phyloP scores from a whole-genome alignment of 2,888 invertebrate genomes.

The Bedellia somnulentella region DNA sequence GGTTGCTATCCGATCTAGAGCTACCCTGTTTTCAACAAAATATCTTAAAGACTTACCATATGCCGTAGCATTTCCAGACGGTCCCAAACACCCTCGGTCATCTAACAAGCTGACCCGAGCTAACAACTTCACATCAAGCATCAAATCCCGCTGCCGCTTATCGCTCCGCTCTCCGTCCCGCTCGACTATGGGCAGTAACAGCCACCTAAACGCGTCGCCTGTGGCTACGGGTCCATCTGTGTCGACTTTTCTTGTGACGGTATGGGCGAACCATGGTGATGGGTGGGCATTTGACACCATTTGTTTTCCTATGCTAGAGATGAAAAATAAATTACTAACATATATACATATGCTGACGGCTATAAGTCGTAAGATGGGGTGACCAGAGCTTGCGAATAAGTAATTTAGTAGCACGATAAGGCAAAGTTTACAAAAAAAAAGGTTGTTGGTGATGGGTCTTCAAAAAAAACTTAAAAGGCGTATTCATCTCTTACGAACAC shows the following conservation, averaged over 20 bases:
- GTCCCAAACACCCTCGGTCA: slow-evolving; percentile 35
- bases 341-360: too few relatives aligned
- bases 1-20: too few relatives aligned
- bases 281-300: slow-evolving; percentile 39
- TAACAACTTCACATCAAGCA: slow-evolving; percentile 27
- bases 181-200: slow-evolving; percentile 22
- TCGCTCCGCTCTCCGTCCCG: slow-evolving; percentile 8
- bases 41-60: slow-evolving; percentile 22
- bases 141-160: too few relatives aligned
- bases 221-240: slow-evolving; percentile 22
- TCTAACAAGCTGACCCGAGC: slow-evolving; percentile 38
- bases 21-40: too few relatives aligned
- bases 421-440: not conserved
- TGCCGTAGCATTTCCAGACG: slow-evolving; percentile 36
- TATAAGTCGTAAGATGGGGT: too few relatives aligned
- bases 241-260: slow-evolving; percentile 20
- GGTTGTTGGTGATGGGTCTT: too few relatives aligned
- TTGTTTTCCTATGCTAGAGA: slow-evolving; percentile 37
- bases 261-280: slow-evolving; percentile 37
- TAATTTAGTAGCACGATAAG: too few relatives aligned
- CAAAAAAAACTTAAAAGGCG: too few relatives aligned
- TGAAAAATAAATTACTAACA: too few relatives aligned
- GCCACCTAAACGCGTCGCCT: slow-evolving; percentile 22
- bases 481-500: too few relatives aligned
- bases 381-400: too few relatives aligned